Evolutionary conservation across 2,113 vertebrate species (phyloP), one percentile per base, ranked within the genome.

Genomic region (Clarias gariepinus): DNA sequence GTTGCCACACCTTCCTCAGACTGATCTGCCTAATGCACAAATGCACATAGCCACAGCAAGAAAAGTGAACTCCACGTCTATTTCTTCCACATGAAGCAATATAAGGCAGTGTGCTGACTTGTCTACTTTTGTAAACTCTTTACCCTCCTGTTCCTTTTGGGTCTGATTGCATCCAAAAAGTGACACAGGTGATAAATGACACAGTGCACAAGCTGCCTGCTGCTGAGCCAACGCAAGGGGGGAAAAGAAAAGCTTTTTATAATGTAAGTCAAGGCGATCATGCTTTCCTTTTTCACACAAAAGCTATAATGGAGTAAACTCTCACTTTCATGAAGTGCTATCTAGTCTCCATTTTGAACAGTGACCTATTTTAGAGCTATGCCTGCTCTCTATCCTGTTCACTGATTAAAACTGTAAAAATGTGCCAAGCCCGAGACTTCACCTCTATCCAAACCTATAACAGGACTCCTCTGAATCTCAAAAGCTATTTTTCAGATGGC

Each of bases 401-500:
- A 80, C 60, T 33, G 10, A 79, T 55, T 58, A 30, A 58, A 58
- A 79, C 3, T 28, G 18, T 58, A 58, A 80, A 77, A 78, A 60
- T 57, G 76, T 80, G 52, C 77, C 23, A 60, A 33, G 3, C 55
- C 21, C 3, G 18, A 33, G 77, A 33, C 77, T 57, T 78, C 74
- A 57, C 52, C 74, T 55, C 52, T 28, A 55, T 55, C 74, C n/a
- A 25, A 30, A 55, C 52, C 52, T 57, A 78, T 78, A 78, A 28
- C 12, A 55, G 21, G 21, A 74, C 41, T 73, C 18, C 25, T 52
- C 41, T 1, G 52, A 78, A 41, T 6, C 80, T 47, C 41, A 16
- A 66, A 82, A 66, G 36, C 81, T 82, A 82, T 82, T 82, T 82
- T 58, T 79, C 77, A 79, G 77, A 58, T 79, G 77, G 55, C 55